Evolutionary conservation across 1,140 invertebrate species (phyloP), one percentile per base, ranked within the genome.

Genomic region (Apis cerana): DNA sequence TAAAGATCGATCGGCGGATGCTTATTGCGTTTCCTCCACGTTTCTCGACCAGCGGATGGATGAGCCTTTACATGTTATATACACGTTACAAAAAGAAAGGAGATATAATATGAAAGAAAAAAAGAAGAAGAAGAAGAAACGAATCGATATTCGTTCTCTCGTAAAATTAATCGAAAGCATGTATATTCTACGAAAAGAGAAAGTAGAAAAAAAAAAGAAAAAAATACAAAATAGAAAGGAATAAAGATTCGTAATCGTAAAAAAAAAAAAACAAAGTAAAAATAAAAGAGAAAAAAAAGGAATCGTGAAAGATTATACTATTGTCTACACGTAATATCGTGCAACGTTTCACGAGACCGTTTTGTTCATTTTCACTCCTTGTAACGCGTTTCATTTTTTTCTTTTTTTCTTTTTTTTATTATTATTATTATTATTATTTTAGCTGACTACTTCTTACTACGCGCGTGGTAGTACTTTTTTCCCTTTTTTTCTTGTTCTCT

Each of bases 281-380:
- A 11, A n/a, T 19, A 71, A 17, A 54, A 17, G n/a, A 50, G 59
- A 70, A 54, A 19, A 50, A 19, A 70, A 21, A 56, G n/a, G n/a
- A 58, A 81, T 50, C 71, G 62, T n/a, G 54, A 82, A 76, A 68
- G 54, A 75, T 33, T 33, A 33, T 64, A 33, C 17, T 2, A 19
- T 27, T 54, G 52, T 54, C 52, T 54, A 54, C 15, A 13, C n/a
- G n/a, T 23, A 62, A 27, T 65, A 58, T 68, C 80, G 80, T 76
- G 80, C 62, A 81, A 75, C 74, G 72, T 82, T 62, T 50, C 74
- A 68, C 74, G 72, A 82, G 21, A 68, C 64, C 74, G 23, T 58
- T 52, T 71, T 52, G 43, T 69, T 82, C 74, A 19, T 68, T 76
- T 56, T 68, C 68, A 43, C 17, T 68, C 12, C 64, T n/a, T 54